phyloP scores from a whole-genome alignment of 2,797 vertebrate species.

The Siniperca scherzeri region DNA sequence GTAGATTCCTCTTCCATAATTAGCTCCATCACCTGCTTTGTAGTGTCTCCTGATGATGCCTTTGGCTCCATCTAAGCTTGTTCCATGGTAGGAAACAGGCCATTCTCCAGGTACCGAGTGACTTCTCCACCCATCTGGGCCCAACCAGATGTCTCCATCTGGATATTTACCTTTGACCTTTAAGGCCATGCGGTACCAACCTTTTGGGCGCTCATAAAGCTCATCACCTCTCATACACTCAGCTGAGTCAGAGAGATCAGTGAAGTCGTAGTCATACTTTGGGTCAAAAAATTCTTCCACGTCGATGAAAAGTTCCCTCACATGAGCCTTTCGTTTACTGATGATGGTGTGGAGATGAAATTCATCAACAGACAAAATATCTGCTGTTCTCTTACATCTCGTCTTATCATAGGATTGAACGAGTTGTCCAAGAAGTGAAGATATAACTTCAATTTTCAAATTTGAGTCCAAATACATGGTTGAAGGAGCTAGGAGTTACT shows the following conservation, averaged over 20 bases:
- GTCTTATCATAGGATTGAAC: not conserved
- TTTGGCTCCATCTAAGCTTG: conserved; percentile 12
- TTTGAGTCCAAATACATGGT: not conserved
- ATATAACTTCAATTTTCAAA: not conserved
- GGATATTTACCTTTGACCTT: conserved; percentile 48
- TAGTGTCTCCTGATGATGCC: conserved; percentile 46
- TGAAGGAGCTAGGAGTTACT: not conserved
- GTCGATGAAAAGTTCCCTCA: not conserved
- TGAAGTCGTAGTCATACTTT: conserved; percentile 29
- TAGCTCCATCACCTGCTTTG: not conserved
- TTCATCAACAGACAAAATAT: conserved; percentile 7
- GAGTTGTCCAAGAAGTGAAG: not conserved
- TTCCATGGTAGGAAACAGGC: conserved; percentile 56
- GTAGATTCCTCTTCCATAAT: conserved; percentile 49
- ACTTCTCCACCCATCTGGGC: not conserved
- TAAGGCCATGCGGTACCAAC: conserved; percentile 53
- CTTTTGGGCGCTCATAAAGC: not conserved
- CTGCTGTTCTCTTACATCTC: rapidly evolving
- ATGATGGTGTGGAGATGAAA: not conserved
- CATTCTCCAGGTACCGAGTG: conserved; percentile 37
- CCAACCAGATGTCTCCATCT: conserved; percentile 43
- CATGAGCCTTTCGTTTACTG: rapidly evolving
- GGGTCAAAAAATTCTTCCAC: conserved; percentile 4
- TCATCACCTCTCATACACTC: conserved; percentile 24
- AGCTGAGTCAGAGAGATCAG: not conserved